Evolutionary conservation across 1,140 invertebrate genomes (phyloP).

Genomic region (Zaprionus nigranus): DNA sequence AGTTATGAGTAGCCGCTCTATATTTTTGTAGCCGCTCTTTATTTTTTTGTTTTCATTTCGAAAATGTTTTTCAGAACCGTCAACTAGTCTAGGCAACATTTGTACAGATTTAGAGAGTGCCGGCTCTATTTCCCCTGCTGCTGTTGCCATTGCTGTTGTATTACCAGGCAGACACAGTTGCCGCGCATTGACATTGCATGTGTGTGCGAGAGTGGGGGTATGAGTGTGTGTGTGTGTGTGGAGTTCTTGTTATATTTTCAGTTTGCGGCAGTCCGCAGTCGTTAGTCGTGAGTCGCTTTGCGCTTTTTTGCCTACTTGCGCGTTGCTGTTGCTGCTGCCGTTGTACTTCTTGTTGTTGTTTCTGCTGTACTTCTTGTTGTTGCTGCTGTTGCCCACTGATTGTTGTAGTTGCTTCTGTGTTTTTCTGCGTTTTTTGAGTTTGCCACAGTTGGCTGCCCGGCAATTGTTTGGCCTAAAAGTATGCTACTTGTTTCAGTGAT

Average conservation of each 20-base stretch:
- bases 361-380: slow-evolving; percentile 7
- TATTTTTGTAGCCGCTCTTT: neutral
- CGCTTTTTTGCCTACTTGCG: slow-evolving; percentile 21
- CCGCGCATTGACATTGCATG: slow-evolving; percentile 26
- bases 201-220: neutral
- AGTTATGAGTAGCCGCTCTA: neutral
- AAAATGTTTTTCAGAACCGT: neutral
- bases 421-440: slow-evolving; percentile 45
- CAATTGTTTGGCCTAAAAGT: slow-evolving; percentile 74
- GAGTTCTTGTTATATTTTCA: slow-evolving; percentile 26
- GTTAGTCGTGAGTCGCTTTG: slow-evolving; percentile 44
- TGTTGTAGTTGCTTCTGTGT: slow-evolving; percentile 17
- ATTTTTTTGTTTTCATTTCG: neutral
- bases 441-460: slow-evolving; percentile 55
- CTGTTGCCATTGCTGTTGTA: neutral
- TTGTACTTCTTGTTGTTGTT: no score
- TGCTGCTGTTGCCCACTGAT: slow-evolving; percentile 2
- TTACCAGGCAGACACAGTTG: slow-evolving; percentile 38
- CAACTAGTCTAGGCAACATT: neutral
- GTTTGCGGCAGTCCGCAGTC: slow-evolving; percentile 43
- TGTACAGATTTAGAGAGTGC: slow-evolving; percentile 34
- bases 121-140: slow-evolving; percentile 33
- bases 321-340: neutral
- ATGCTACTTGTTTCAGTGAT: slow-evolving; percentile 70
- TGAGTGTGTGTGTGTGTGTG: slow-evolving; percentile 4